Conservation (phyloP, 2,113 vertebrate genomes). For the Sebastes fasciatus region DNA sequence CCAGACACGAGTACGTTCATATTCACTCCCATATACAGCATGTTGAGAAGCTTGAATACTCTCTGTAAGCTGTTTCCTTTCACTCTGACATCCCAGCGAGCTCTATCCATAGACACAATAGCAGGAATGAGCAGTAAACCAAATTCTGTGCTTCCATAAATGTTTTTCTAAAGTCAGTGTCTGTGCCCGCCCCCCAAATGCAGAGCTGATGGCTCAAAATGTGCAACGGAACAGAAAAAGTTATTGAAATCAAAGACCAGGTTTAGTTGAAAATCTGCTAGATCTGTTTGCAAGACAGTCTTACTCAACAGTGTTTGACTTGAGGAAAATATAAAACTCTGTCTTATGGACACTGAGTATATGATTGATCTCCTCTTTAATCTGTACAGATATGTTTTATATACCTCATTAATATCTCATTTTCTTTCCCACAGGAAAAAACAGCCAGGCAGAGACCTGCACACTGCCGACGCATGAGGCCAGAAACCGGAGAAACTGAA, state of each 20-base stretch:
- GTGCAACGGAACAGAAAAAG: neutral
- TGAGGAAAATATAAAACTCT: neutral
- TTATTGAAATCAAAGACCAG: neutral
- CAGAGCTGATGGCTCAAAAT: neutral
- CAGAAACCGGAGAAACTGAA: neutral
- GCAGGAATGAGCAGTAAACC: neutral
- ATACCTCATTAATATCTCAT: neutral
- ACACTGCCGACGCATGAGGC: conserved; percentile 57
- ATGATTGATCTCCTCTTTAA: neutral
- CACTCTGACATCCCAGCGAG: neutral
- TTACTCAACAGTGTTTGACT: neutral
- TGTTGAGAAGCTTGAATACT: neutral
- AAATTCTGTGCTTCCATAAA: neutral
- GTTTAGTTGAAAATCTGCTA: neutral
- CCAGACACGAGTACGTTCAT: conserved; percentile 82
- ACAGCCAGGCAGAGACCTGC: conserved; percentile 43
- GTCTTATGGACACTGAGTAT: neutral
- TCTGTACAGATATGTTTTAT: neutral
- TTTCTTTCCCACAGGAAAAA: conserved; percentile 69
- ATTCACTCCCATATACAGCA: neutral
- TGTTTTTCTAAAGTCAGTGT: neutral
- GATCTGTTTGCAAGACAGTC: neutral
- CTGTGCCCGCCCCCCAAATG: neutral
- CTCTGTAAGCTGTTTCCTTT: neutral
- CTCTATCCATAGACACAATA: neutral